phyloP scores from a whole-genome alignment of 1,140 invertebrate species.

The Brachionus plicatilis region DNA sequence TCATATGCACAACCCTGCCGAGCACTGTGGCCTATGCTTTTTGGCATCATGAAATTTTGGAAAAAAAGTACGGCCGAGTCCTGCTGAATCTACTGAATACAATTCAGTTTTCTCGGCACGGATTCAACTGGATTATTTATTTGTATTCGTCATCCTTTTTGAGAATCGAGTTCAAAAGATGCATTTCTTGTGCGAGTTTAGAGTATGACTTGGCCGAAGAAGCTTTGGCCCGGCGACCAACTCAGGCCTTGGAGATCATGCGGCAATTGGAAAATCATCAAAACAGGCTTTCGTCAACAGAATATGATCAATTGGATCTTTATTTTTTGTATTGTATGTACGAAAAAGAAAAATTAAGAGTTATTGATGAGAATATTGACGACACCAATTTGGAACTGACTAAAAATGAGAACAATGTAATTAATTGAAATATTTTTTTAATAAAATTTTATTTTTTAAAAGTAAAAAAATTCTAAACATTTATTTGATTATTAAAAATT shows the following conservation, averaged over 20 bases:
- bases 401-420: not conserved
- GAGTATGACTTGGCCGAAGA: not conserved
- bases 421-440: not conserved
- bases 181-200: not conserved
- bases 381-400: not conserved
- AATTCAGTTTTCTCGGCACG: conserved; percentile 34
- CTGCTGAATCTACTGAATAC: conserved; percentile 29
- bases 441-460: not conserved
- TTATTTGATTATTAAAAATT: too few relatives aligned
- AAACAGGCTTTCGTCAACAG: not conserved
- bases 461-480: not conserved
- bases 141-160: conserved; percentile 23
- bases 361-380: not conserved
- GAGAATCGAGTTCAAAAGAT: conserved; percentile 14
- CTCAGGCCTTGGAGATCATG: not conserved
- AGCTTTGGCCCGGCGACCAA: not conserved
- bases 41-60: conserved; percentile 13
- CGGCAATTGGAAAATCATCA: not conserved
- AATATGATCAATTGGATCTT: conserved; percentile 5
- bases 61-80: not conserved
- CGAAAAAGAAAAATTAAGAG: not conserved
- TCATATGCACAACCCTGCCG: conserved; percentile 14
- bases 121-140: conserved; percentile 37
- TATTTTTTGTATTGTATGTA: conserved; percentile 24
- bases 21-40: conserved; percentile 10